These are phyloP conservation scores for Dichetophora obliterata DNA, from an alignment of 2,888 invertebrate species.

Conservation along the genomic window DNA sequence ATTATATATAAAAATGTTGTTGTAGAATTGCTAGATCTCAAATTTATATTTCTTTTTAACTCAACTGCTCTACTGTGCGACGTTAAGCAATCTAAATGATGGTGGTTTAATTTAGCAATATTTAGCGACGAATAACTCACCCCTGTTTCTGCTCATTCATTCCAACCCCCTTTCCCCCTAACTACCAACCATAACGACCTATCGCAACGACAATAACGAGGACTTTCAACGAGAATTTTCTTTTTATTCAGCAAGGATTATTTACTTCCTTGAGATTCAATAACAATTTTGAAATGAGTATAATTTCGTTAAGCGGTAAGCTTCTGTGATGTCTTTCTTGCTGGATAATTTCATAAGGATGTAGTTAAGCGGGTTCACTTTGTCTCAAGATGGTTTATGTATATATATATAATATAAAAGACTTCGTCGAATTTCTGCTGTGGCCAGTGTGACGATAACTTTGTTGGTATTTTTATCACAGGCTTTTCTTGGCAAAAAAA, in stretches of 20 bases:
- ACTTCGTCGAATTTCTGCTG: background rate
- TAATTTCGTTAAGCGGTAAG: slow-evolving; percentile 38
- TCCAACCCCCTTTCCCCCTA: background rate
- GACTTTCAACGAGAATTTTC: slow-evolving; percentile 54
- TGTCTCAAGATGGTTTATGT: background rate
- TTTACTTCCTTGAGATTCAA: slow-evolving; percentile 65
- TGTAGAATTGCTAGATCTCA: no score
- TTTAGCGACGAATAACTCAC: slow-evolving; percentile 20
- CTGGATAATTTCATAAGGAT: slow-evolving; percentile 15
- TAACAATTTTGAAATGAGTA: slow-evolving; percentile 56
- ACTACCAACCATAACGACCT: background rate
- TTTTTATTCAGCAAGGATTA: slow-evolving; percentile 66
- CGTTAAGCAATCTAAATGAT: slow-evolving; percentile 31
- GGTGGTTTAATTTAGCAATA: slow-evolving; percentile 40
- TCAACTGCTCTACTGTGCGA: background rate
- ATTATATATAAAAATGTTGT: no score
- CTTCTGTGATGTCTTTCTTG: background rate
- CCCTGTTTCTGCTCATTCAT: background rate
- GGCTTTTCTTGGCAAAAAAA: background rate
- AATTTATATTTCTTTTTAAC: no score
- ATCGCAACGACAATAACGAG: slow-evolving; percentile 40
- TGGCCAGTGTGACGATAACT: background rate
- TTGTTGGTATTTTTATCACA: background rate
- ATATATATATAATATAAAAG: background rate
- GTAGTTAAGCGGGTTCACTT: background rate